Base-by-base conservation (phyloP, 1,140 invertebrate species). In the Drosophila pectinifera region DNA sequence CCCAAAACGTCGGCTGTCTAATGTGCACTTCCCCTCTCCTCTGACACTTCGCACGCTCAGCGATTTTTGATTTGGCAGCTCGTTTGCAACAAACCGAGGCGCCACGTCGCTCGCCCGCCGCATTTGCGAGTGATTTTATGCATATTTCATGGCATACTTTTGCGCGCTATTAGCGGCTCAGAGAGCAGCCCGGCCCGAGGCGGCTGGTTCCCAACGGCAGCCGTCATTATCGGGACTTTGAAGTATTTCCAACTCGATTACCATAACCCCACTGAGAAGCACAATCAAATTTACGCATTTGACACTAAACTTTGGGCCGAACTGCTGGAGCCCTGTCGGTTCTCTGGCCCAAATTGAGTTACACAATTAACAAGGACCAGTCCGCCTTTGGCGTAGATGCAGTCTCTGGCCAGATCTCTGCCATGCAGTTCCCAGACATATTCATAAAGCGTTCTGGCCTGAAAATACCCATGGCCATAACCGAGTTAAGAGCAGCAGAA, bases 191-290 rank as follows among this genome's bases (percentile, higher is more conserved):
- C n/a, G n/a, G n/a, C n/a, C n/a, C n/a, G n/a, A n/a, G n/a, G n/a
- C n/a, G n/a, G n/a, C n/a, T n/a, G n/a, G n/a, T n/a, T n/a, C n/a
- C n/a, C n/a, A n/a, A n/a, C n/a, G 61, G 41, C 61, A 56, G 34
- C 36, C 65, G 51, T 45, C 31, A 72, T 70, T 57, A 70, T 70
- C 58, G 58, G 78, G 80, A 89, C 77, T 88, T 88, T 90, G 80
- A 88, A 88, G 84, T 88, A 88, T 84, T 88, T 84, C 58, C 64
- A 88, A 88, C 84, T 88, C 84, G 76, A 88, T 89, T 88, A 88
- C 57, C 84, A 78, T 83, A 88, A 89, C 84, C 80, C 73, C 77
- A 89, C 84, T 88, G 70, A 76, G 84, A 79, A 76, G 84, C 61
- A 73, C 83, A 88, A 88, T 88, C 80, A 78, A 88, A 88, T 88